These are phyloP conservation scores for Pachymerium ferrugineum DNA, from an alignment of 2,888 invertebrate genomes.

Conservation along the genomic window DNA sequence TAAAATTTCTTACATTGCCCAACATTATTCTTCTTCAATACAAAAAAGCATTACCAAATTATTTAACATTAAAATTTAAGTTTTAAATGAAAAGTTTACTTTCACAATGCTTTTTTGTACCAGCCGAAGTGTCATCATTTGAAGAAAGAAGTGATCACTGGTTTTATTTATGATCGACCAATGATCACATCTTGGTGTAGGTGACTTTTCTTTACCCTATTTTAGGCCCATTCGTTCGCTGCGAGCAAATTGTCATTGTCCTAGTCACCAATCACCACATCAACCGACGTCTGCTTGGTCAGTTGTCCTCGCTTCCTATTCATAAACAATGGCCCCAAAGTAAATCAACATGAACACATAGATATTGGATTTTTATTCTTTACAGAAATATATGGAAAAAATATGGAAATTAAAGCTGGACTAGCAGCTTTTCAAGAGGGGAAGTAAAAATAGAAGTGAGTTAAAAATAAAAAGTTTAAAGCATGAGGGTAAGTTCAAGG, in stretches of 20 bases:
- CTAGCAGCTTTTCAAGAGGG: background rate
- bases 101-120: too few species aligned
- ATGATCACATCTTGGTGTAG: background rate
- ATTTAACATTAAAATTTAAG: too few species aligned
- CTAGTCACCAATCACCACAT: background rate
- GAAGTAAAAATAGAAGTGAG: background rate
- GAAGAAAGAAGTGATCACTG: too few species aligned
- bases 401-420: background rate
- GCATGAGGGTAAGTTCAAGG: too few species aligned
- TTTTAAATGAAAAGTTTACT: too few species aligned
- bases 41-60: too few species aligned
- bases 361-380: background rate
- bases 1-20: background rate
- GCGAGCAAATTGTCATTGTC: background rate
- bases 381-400: slow-evolving; percentile 3
- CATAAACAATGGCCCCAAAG: slow-evolving; percentile 7
- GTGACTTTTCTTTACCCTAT: background rate
- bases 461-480: background rate
- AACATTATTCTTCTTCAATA: too few species aligned
- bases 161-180: too few species aligned
- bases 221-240: background rate
- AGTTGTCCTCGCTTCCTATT: slow-evolving; percentile 3
- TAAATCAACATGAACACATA: slow-evolving; percentile 13
- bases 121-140: too few species aligned
- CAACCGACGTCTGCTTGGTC: background rate